Conservation (phyloP, 2,797 vertebrate species). For the Lemur catta region DNA sequence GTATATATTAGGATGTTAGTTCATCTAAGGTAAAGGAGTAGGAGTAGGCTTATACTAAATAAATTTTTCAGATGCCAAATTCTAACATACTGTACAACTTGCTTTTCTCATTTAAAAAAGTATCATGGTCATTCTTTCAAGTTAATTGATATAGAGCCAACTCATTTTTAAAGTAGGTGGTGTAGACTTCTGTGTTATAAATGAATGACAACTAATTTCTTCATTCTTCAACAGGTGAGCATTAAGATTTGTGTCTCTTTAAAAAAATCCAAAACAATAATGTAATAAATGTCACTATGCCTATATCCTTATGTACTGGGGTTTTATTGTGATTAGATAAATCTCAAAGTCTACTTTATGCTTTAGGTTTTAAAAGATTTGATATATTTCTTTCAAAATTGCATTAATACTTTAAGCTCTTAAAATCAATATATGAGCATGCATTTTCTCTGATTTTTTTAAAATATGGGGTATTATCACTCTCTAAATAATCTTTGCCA, state of each 20-base stretch:
- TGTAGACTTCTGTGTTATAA: not conserved
- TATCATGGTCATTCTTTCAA: not conserved
- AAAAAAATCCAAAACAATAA: not conserved
- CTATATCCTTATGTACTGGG: not conserved
- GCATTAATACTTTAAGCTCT: not conserved
- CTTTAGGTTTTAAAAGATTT: not conserved
- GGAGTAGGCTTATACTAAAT: not conserved
- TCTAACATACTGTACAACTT: not conserved
- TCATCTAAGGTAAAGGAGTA: not conserved
- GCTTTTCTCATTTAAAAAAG: not conserved
- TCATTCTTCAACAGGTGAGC: not conserved
- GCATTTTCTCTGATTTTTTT: not conserved
- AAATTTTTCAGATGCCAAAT: not conserved
- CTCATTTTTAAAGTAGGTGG: not conserved
- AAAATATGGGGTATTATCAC: not conserved
- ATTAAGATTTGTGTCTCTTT: not conserved
- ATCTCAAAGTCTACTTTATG: not conserved
- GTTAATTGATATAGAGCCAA: not conserved
- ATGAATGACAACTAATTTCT: not conserved
- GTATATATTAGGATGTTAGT: not conserved
- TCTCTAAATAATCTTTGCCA: not conserved
- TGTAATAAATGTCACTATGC: not conserved
- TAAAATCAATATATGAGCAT: not conserved
- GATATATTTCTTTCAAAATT: not conserved
- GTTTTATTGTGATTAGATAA: not conserved